Percentiles rank a stretch among this genome's conserved stretches.
These are phyloP conservation scores for Drosophila monieri DNA, from an alignment of 2,888 invertebrate genomes.

Conservation along the genomic window DNA sequence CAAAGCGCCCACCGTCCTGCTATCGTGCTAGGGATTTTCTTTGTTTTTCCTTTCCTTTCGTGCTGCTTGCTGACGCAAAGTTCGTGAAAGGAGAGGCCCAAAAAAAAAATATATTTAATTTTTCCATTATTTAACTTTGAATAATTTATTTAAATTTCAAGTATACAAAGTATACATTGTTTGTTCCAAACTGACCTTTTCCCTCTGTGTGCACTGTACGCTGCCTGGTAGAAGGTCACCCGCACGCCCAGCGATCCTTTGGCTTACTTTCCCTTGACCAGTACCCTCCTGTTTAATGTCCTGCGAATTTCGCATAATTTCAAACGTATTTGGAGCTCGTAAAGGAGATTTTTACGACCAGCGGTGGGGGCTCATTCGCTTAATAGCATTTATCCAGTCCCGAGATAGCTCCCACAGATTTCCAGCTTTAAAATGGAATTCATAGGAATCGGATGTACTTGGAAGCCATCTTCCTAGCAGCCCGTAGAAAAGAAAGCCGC, in stretches of 20 bases:
- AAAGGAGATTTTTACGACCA: slow-evolving; percentile 33
- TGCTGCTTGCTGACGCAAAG: slow-evolving; percentile 42
- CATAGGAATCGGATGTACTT: neutral
- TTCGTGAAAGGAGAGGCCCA: slow-evolving; percentile 4
- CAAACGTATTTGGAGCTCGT: slow-evolving; percentile 41
- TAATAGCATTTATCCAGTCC: slow-evolving; percentile 44
- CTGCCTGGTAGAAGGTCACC: slow-evolving; percentile 72
- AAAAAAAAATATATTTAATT: neutral
- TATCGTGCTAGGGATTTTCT: slow-evolving; percentile 15
- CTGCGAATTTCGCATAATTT: slow-evolving; percentile 54
- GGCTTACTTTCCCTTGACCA: slow-evolving; percentile 54
- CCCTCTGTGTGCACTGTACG: slow-evolving; percentile 18
- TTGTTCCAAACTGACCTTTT: slow-evolving; percentile 17
- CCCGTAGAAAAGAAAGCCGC: too few species aligned
- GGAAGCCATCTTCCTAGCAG: neutral
- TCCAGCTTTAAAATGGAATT: slow-evolving; percentile 4
- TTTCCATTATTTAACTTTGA: neutral
- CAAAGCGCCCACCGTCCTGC: neutral
- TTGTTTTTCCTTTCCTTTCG: slow-evolving; percentile 26
- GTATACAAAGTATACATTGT: slow-evolving; percentile 9
- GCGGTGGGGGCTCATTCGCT: slow-evolving; percentile 9
- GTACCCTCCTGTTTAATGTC: slow-evolving; percentile 43
- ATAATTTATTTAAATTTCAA: slow-evolving; percentile 6
- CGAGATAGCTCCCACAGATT: slow-evolving; percentile 2
- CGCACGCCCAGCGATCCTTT: slow-evolving; percentile 13